Percentiles rank a stretch among this genome's conserved stretches.
Evolutionary conservation across 2,888 invertebrate species (phyloP).

Genomic region (Macrophya alboannulata): DNA sequence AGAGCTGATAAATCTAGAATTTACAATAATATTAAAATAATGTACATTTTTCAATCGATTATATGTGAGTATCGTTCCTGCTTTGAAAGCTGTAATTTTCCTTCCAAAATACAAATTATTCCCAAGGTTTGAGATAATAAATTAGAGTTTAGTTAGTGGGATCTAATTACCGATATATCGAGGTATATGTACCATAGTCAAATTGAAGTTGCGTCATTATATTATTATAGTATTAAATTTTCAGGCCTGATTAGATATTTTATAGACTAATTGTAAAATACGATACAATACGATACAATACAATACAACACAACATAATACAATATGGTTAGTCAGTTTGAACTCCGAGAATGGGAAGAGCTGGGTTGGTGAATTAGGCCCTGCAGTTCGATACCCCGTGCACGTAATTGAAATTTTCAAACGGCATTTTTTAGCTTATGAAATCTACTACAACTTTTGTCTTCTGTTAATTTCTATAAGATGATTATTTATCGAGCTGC

Average conservation of each 20-base stretch:
- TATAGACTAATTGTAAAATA: background rate
- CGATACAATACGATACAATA: background rate
- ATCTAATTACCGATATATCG: background rate
- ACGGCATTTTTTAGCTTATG: too few species aligned
- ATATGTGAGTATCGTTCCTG: conserved; percentile 9
- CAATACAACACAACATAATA: too few species aligned
- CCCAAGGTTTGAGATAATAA: background rate
- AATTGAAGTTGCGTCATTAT: background rate
- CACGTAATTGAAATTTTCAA: too few species aligned
- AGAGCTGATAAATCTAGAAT: background rate
- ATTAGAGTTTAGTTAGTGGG: background rate
- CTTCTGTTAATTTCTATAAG: too few species aligned
- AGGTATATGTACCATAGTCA: background rate
- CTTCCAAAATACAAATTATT: conserved; percentile 8
- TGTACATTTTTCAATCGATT: background rate
- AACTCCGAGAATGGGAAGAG: too few species aligned
- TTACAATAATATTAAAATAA: background rate
- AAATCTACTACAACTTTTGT: too few species aligned
- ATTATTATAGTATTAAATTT: background rate
- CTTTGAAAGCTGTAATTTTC: conserved; percentile 24
- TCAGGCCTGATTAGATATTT: conserved; percentile 20
- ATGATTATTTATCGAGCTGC: too few species aligned
- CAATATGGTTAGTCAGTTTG: too few species aligned
- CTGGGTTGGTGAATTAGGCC: too few species aligned
- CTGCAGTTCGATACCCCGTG: too few species aligned